Base-by-base conservation (phyloP, 2,888 invertebrate genomes). In the Bedellia somnulentella region DNA sequence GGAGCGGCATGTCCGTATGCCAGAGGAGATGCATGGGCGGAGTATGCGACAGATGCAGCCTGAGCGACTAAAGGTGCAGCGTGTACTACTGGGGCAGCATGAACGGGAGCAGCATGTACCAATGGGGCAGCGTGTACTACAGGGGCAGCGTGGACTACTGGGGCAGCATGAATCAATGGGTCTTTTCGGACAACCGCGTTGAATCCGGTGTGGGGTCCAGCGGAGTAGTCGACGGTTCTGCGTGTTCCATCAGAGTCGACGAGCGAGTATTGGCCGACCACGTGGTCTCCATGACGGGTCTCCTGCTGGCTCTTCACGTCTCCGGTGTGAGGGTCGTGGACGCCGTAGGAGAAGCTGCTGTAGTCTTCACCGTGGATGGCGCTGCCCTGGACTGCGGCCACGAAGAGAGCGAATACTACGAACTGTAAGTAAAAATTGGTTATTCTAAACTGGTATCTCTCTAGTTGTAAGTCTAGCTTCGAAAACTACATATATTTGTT, bases 281-380 rank as follows among this genome's bases (percentile, higher is more conserved):
- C 83, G 41, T 75, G 76, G 57, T 82, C 82, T n/a, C 83, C 83
- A 38, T 70, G 62, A 35, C 83, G 80, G 35, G 79, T 78, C 64
- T 83, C 83, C 39, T 80, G 79, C 58, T 83, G 83, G 58, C 61
- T 64, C 59, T 73, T 73, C 38, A 68, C 66, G 42, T 73, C 73
- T 23, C 73, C 73, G 48, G 73, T 73, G 55, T 71, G 61, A 15
- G 73, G 73, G 53, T 73, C 73, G 17, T 66, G 54, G 31, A 73
- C 73, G 24, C 68, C 68, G 43, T 73, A 73, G 4, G 71, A 64
- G 59, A 70, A 73, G 56, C 66, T 70, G 45, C 47, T 57, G 58
- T 64, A 66, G 49, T 63, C 60, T 13, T 43, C 61, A 24, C 66
- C 64, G 37, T 63, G 62, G 46, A 62, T 47, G 12, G 57, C 67